phyloP scores from a whole-genome alignment of 2,797 vertebrate genomes.

The Valencia hispanica region DNA sequence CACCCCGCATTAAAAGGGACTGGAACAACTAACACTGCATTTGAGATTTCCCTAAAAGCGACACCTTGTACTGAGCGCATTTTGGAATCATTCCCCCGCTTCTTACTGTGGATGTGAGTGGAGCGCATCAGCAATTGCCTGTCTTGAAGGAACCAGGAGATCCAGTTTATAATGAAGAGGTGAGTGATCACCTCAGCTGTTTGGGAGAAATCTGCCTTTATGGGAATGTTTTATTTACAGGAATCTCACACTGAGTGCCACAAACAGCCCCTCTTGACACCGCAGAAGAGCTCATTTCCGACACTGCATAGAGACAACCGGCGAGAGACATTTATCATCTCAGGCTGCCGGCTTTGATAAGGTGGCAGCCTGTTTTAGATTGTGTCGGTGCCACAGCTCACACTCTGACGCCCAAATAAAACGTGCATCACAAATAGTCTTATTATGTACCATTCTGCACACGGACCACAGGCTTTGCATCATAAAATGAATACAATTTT shows the following conservation, averaged over 20 bases:
- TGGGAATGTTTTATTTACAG: conserved; percentile 9
- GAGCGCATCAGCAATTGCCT: conserved; percentile 51
- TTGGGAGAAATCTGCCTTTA: conserved; percentile 14
- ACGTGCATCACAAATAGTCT: background rate
- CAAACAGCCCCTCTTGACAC: conserved; percentile 4
- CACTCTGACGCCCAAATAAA: conserved; percentile 18
- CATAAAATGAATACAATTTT: background rate
- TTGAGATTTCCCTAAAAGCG: conserved; percentile 2
- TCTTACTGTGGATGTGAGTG: conserved; percentile 70
- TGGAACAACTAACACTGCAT: conserved; percentile 38
- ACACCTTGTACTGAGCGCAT: conserved; percentile 31
- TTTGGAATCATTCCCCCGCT: conserved; percentile 27
- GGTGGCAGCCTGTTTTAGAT: conserved; percentile 34
- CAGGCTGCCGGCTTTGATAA: conserved; percentile 47
- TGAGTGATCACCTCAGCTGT: conserved; percentile 60
- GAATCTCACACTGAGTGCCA: conserved; percentile 12
- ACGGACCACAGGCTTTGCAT: conserved; percentile 9
- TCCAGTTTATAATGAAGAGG: conserved; percentile 61
- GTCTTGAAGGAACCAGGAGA: conserved; percentile 26
- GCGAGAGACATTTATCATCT: conserved; percentile 45
- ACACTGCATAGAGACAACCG: conserved; percentile 56
- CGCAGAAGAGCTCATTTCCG: conserved; percentile 22
- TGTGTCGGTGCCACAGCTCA: conserved; percentile 26
- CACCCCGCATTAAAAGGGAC: conserved; percentile 33
- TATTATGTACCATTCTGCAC: conserved; percentile 1